These are phyloP conservation scores for Hermatobates lingyangjiaoensis DNA, from an alignment of 1,140 invertebrate species.

Conservation along the genomic window DNA sequence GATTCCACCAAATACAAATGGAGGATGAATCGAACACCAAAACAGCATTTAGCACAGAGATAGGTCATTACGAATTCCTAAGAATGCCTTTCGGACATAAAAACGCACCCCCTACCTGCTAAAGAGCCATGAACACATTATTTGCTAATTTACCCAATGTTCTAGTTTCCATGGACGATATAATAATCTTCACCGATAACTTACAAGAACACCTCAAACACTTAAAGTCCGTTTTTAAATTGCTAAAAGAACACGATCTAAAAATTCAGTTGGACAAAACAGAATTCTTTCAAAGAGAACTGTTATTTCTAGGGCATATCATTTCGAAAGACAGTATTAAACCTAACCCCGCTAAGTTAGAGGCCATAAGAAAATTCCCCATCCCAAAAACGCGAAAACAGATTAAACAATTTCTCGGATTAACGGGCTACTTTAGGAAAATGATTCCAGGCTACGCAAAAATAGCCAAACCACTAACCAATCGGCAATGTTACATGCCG, in stretches of 20 bases:
- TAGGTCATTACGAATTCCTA: constrained; percentile 23
- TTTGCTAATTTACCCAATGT: constrained; percentile 1
- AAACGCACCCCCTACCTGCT: constrained; percentile 26
- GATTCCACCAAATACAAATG: constrained; percentile 30
- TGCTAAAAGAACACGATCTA: constrained; percentile 11
- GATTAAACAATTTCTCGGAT: constrained; percentile 21
- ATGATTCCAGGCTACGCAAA: constrained; percentile 20
- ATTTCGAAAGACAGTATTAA: constrained; percentile 19
- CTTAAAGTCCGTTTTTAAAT: constrained; percentile 16
- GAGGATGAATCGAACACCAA: constrained; percentile 22
- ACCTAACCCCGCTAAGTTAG: constrained; percentile 20
- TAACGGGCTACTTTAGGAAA: constrained; percentile 21
- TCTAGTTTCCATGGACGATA: constrained; percentile 12
- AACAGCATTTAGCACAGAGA: constrained; percentile 26
- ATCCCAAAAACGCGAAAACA: constrained; percentile 18
- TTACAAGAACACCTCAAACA: constrained; percentile 7
- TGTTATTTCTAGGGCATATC: constrained; percentile 21
- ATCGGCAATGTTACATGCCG: no score
- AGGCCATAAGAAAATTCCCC: constrained; percentile 19
- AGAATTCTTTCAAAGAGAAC: constrained; percentile 19
- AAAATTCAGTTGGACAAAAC: constrained; percentile 17
- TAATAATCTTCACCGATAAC: constrained; percentile 8
- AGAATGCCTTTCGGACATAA: constrained; percentile 26
- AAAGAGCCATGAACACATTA: constrained; percentile 22
- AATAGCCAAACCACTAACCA: constrained; percentile 18